Base-by-base conservation (phyloP, 2,113 vertebrate genomes). In the Corvus moneduloides region DNA sequence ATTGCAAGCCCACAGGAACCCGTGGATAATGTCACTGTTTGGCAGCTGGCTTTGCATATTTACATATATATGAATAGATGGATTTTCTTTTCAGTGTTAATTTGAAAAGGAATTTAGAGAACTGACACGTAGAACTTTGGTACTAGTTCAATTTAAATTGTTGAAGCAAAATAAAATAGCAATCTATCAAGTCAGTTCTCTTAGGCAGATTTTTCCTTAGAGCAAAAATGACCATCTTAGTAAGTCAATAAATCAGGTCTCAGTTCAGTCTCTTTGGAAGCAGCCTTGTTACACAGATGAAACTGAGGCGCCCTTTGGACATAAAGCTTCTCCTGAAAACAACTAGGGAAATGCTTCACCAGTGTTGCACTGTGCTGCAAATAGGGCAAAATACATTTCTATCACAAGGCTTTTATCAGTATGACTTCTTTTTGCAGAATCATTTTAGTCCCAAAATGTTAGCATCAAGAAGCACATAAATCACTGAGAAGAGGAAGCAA, bases 21-120 rank as follows among this genome's bases (percentile, higher is more conserved):
- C 14, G 0, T 91, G 78, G 81, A 89, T 85, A 94, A 91, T 94
- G 91, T 93, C 66, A 58, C 87, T 72, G 61, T 88, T 95, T 90
- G 84, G 80, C 80, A 90, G 76, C 73, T 94, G 86, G 62, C 76
- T 82, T 92, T 94, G 78, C 9, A 3, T 95, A 94, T 93, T 95
- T 96, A 85, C 80, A 90, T 96, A 87, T 75, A 91, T 90, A 91
- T 79, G 71, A 76, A 84, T 81, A 72, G 71, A 76, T 66, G 71
- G 75, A 73, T 94, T 95, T 93, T 92, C 74, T 94, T 96, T 93
- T 93, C 84, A 91, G 78, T 58, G 59, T 58, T 95, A 95, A 86
- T 93, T 91, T 96, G 90, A 88, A 97, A 94, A 94, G 78, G 78
- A 83, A 75, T 94, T 90, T 81, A 85, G 74, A 93, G 46, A 48